Conservation (phyloP, 2,113 vertebrate species). For the Platysteira castanea region DNA sequence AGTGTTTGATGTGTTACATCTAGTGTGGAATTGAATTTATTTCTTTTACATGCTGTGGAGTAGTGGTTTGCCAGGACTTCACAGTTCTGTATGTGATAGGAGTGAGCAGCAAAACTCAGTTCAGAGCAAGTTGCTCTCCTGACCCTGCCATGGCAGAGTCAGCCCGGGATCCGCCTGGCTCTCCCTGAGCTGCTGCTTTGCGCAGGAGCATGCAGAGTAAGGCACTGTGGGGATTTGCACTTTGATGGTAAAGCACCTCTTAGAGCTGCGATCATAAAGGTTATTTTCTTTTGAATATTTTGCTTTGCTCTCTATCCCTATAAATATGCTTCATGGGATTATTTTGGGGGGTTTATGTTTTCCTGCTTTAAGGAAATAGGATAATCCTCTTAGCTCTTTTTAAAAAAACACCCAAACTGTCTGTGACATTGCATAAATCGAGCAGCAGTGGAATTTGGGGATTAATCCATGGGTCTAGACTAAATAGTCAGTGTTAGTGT, state of each 20-base stretch:
- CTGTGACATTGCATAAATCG: neutral
- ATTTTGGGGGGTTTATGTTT: neutral
- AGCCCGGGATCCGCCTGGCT: rapidly evolving
- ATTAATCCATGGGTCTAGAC: neutral
- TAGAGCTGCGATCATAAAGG: neutral
- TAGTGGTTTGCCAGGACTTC: neutral
- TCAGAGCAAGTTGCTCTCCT: neutral
- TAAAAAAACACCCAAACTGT: neutral
- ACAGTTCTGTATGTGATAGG: neutral
- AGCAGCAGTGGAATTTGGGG: neutral
- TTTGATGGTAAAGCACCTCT: neutral
- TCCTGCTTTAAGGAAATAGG: neutral
- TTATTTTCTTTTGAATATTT: neutral
- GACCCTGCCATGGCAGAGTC: neutral
- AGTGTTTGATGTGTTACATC: neutral
- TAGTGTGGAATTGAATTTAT: neutral
- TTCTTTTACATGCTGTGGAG: neutral
- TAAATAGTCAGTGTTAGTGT: neutral
- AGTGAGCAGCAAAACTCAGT: neutral
- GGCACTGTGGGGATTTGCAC: neutral
- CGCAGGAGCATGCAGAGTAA: neutral
- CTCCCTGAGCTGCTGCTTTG: neutral
- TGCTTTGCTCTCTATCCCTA: neutral
- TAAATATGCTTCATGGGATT: neutral
- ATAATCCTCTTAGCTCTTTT: neutral